Percentiles rank a stretch among this genome's conserved stretches.
Evolutionary conservation across 2,113 vertebrate species (phyloP).

Genomic region (Parotia lawesii): DNA sequence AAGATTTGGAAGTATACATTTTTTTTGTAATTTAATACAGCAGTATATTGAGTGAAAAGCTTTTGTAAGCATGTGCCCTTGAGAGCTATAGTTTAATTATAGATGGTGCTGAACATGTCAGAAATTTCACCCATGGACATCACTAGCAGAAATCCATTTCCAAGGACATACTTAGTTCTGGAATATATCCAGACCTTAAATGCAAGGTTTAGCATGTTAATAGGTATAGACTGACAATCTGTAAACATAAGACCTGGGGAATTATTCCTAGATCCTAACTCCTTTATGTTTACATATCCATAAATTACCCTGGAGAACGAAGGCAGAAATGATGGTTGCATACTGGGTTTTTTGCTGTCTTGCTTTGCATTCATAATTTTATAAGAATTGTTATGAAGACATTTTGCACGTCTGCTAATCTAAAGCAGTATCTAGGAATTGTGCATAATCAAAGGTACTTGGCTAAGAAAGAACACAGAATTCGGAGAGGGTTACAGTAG

Average conservation of each 20-base stretch:
- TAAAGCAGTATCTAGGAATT: neutral
- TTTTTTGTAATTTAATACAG: slow-evolving; percentile 8
- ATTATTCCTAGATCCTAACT: slow-evolving; percentile 23
- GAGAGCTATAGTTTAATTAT: slow-evolving; percentile 26
- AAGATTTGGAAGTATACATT: neutral
- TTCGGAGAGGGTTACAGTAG: neutral
- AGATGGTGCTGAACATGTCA: slow-evolving; percentile 15
- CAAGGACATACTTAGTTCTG: slow-evolving; percentile 12
- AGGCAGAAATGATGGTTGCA: neutral
- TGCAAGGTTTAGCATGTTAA: slow-evolving; percentile 30
- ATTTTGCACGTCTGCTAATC: neutral
- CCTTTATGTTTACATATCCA: slow-evolving; percentile 1
- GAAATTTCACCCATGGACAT: slow-evolving; percentile 3
- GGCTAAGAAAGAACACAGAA: neutral
- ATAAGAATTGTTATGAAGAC: neutral
- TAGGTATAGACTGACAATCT: slow-evolving; percentile 19
- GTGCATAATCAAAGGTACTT: neutral
- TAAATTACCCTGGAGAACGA: neutral
- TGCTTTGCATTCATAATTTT: neutral
- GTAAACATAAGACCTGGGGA: slow-evolving; percentile 15
- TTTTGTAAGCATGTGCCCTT: neutral
- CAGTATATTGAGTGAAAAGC: neutral
- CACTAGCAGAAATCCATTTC: neutral
- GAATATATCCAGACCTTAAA: slow-evolving; percentile 10
- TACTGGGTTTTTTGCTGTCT: neutral